Evolutionary conservation across 2,888 invertebrate genomes (phyloP), one percentile per base, ranked within the genome.

Genomic region (Rhodophaea formosa): DNA sequence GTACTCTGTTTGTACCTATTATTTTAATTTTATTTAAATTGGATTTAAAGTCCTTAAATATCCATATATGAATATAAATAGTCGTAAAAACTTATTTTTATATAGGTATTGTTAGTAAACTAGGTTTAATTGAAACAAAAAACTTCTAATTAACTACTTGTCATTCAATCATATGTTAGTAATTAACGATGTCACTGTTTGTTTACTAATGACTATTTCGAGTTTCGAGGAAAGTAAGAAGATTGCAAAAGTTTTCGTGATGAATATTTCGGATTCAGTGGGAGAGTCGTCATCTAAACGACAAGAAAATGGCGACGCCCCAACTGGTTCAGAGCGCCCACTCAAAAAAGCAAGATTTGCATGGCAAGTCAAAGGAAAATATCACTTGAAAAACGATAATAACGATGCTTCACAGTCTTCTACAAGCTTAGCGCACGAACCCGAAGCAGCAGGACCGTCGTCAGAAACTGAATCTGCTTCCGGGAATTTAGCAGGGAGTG

Each of bases 331-430:
- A 59, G 92, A 92, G 71, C 92, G 93, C 82, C 94, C 94, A 73
- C 87, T 93, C 67, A 94, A 94, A 79, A 94, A 94, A 82, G 94
- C 94, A 59, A 88, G 93, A 70, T 94, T 92, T 82, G 91, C 93
- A 57, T 94, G 94, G 94, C 93, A 94, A 89, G 92, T 94, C 60
- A 94, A 94, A 83, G 94, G 94, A 45, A 91, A 93, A 88, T 92
- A 93, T 75, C 93, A 93, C 75, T 79, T 93, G 64, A 93, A 91
- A 82, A 90, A 91, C 63, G 86, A 86, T 61, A 63, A 69, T 57
- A 64, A 74, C 29, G 79, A 77, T 32, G 60, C 59, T 39, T 64
- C 64, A 39, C 72, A 71, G 59, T 42, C 67, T 51, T 53, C 72
- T 46, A 29, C 63, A 43, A 56, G 66, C 15, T 51, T 62, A 23